Conservation (phyloP, 2,113 vertebrate genomes). For the Lepus americanus region DNA sequence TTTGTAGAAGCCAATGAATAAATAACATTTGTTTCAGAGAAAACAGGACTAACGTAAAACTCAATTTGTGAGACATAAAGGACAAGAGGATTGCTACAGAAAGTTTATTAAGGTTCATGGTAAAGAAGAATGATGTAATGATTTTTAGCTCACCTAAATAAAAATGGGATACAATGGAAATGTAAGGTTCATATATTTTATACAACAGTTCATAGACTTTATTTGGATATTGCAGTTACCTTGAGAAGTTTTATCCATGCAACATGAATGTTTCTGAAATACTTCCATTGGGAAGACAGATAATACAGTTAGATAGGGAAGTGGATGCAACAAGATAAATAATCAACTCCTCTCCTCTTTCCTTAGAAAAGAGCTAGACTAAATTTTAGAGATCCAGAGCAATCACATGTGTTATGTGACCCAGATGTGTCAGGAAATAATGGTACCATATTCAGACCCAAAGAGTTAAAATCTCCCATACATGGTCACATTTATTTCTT, state of each 20-base stretch:
- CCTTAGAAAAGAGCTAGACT: not conserved
- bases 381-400: not conserved
- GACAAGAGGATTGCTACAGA: not conserved
- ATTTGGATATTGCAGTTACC: not conserved
- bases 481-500: not conserved
- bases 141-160: not conserved
- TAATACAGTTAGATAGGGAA: not conserved
- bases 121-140: not conserved
- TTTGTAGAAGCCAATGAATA: not conserved
- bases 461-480: not conserved
- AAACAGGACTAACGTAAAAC: not conserved
- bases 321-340: not conserved
- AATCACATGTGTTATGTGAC: not conserved
- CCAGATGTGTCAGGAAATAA: not conserved
- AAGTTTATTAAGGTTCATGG: not conserved
- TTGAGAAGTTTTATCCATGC: not conserved
- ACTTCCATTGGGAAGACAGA: not conserved
- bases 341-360: not conserved
- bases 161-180: not conserved
- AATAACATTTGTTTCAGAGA: not conserved
- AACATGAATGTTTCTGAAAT: not conserved
- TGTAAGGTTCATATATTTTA: not conserved
- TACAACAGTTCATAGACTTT: not conserved
- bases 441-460: not conserved
- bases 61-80: not conserved